Base-by-base conservation (phyloP, 2,888 invertebrate species). In the Margaritifera margaritifera region DNA sequence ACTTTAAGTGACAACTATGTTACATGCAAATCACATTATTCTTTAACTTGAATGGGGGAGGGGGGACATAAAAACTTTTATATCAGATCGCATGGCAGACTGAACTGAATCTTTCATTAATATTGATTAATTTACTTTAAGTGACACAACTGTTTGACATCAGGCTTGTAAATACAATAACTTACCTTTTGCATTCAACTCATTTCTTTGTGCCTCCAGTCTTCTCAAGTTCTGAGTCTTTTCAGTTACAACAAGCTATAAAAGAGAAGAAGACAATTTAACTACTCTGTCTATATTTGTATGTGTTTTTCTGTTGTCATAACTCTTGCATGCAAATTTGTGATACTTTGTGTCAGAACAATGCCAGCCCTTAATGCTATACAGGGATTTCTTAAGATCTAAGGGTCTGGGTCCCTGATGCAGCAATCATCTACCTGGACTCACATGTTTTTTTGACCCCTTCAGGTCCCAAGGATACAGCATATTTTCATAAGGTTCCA, bases 181-280 rank as follows among this genome's bases (percentile, higher is more conserved):
- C 57, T 66, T 75, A 95, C 96, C 96, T 94, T 99, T 99, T 15
- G 98, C 97, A 91, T 99, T 99, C 1, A 99, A 93, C 90, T 99
- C 99, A 92, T 99, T 99, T 80, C 99, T 93, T 90, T 99, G 99
- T 22, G 99, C 99, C 91, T 99, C 98, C 74, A 99, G 91, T 89
- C 99, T 94, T 67, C 99, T 93, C 64, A 99, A 92, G 91, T 99
- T 99, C 91, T 98, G 98, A 81, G 96, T 95, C 89, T 99, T 99
- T 86, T 99, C 98, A n/a, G 97, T 96, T 6, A 99, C 97, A 82
- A 96, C 93, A 66, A 98, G 92, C 90, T 92, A 79, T 61, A 87
- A 83, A 57, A 51, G 66, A 64, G 24, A 65, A 61, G 22, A 62
- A 27, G 42, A 42, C 11, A 27, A n/a, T n/a, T n/a, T n/a, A 42